Evolutionary conservation across 1,140 invertebrate genomes (phyloP).

Genomic region (Schlechtendalia chinensis): DNA sequence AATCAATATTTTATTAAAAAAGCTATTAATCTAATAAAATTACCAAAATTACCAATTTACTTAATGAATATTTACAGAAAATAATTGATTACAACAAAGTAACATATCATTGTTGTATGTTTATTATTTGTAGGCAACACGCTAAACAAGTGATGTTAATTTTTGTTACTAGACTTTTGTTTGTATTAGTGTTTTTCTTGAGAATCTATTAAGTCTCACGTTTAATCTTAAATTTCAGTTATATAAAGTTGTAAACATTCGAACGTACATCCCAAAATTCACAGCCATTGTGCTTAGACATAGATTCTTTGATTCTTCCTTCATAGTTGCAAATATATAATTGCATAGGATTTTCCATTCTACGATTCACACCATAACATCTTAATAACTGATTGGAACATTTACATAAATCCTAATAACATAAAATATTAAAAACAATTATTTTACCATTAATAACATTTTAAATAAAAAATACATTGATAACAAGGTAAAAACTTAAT

Average conservation of each 20-base stretch:
- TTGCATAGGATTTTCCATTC: slow-evolving; percentile 77
- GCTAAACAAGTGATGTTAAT: no score
- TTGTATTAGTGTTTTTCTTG: no score
- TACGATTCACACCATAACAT: slow-evolving; percentile 89
- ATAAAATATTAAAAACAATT: slow-evolving; percentile 48
- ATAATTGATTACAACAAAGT: no score
- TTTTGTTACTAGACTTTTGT: no score
- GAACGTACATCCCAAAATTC: slow-evolving; percentile 89
- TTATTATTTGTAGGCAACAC: no score
- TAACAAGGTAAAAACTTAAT: neutral
- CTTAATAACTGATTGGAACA: slow-evolving; percentile 88
- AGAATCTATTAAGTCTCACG: no score
- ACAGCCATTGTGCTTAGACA: slow-evolving; percentile 79
- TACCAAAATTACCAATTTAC: no score
- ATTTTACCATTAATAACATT: neutral
- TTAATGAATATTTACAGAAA: no score
- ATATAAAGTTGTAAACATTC: neutral
- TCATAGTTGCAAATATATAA: slow-evolving; percentile 82
- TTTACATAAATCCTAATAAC: slow-evolving; percentile 74
- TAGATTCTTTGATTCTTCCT: slow-evolving; percentile 69
- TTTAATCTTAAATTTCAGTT: no score
- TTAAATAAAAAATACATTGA: neutral
- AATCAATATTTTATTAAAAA: no score
- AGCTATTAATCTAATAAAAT: no score
- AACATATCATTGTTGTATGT: no score